Conservation (phyloP, 2,888 invertebrate genomes). For the Nymphalis urticae region DNA sequence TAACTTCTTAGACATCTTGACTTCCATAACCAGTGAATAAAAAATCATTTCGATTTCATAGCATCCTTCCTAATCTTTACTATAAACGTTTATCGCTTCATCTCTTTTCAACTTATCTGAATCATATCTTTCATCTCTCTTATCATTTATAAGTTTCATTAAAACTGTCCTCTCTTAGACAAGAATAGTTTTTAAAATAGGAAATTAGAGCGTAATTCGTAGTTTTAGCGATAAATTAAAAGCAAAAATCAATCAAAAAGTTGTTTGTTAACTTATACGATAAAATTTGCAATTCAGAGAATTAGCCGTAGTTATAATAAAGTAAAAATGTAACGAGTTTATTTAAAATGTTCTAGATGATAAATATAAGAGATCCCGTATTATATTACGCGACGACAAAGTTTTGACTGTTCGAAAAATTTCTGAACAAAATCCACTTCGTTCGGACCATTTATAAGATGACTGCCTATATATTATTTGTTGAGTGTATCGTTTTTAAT, state of each 20-base stretch:
- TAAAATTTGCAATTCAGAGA: slow-evolving; percentile 80
- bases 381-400: slow-evolving; percentile 53
- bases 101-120: slow-evolving; percentile 20
- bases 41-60: slow-evolving; percentile 22
- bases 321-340: slow-evolving; percentile 64
- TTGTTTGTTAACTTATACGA: slow-evolving; percentile 79
- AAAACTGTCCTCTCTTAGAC: slow-evolving; percentile 61
- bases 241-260: slow-evolving; percentile 60
- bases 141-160: slow-evolving; percentile 46
- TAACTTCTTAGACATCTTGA: slow-evolving; percentile 37
- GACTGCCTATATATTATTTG: slow-evolving; percentile 38
- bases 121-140: slow-evolving; percentile 49
- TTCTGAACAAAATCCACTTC: slow-evolving; percentile 11
- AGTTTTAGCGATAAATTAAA: slow-evolving; percentile 60
- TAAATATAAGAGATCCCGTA: slow-evolving; percentile 50
- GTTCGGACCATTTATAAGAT: slow-evolving; percentile 45
- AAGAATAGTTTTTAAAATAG: slow-evolving; percentile 67
- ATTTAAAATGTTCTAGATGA: slow-evolving; percentile 61
- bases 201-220: slow-evolving; percentile 65
- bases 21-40: slow-evolving; percentile 40
- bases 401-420: slow-evolving; percentile 39
- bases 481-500: slow-evolving; percentile 50
- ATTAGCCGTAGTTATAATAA: slow-evolving; percentile 71
- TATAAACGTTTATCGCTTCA: slow-evolving; percentile 34
- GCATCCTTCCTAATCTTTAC: slow-evolving; percentile 26